These are phyloP conservation scores for Hemicrepidius hirtus DNA, from an alignment of 2,888 invertebrate genomes.

Conservation along the genomic window DNA sequence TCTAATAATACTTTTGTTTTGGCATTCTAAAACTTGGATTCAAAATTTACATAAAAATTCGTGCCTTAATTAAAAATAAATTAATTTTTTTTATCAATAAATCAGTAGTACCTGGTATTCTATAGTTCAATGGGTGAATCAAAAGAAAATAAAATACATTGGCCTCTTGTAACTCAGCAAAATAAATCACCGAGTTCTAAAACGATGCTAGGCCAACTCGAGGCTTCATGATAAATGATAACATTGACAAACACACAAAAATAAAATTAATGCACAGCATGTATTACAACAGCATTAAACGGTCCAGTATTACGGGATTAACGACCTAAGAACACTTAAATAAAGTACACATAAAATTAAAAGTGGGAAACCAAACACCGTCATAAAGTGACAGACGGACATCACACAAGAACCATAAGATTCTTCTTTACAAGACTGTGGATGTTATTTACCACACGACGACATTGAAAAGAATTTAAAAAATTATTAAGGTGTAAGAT, in stretches of 20 bases:
- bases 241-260: slow-evolving; percentile 27
- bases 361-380: slow-evolving; percentile 16
- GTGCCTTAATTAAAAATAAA: too few species aligned
- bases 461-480: too few species aligned
- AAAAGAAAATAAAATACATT: not conserved
- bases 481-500: too few species aligned
- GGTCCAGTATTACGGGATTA: slow-evolving; percentile 8
- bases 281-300: slow-evolving; percentile 12
- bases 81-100: too few species aligned
- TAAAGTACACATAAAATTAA: slow-evolving; percentile 20
- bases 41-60: too few species aligned
- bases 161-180: not conserved
- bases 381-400: slow-evolving; percentile 10
- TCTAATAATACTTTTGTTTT: too few species aligned
- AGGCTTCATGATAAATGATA: slow-evolving; percentile 24
- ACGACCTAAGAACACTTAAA: slow-evolving; percentile 28
- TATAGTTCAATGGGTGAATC: not conserved
- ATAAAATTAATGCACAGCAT: slow-evolving; percentile 17
- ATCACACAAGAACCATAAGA: not conserved
- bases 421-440: not conserved
- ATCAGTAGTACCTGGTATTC: too few species aligned
- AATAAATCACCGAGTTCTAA: not conserved
- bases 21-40: too few species aligned
- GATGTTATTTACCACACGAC: not conserved
- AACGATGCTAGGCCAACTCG: slow-evolving; percentile 1